Evolutionary conservation across 2,888 invertebrate species (phyloP).

Genomic region (Branchinecta sandiegonensis): DNA sequence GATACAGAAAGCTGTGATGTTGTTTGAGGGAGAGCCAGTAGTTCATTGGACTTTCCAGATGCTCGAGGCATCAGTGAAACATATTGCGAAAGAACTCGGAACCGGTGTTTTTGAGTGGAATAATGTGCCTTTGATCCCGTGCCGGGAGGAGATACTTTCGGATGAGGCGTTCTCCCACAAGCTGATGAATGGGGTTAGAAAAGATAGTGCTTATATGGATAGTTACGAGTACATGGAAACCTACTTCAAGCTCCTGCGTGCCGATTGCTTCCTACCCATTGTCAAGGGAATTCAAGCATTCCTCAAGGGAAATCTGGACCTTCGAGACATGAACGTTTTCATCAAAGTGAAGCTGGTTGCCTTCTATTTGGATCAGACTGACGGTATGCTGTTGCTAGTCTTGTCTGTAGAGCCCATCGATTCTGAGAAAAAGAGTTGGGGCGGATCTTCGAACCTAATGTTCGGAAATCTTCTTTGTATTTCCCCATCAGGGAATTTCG

Average conservation of each 20-base stretch:
- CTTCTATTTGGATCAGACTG: constrained; percentile 17
- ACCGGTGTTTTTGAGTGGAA: constrained; percentile 6
- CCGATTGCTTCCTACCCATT: constrained; percentile 18
- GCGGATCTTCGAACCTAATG: background rate
- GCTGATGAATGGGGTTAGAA: background rate
- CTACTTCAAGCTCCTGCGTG: constrained; percentile 18
- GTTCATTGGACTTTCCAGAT: background rate
- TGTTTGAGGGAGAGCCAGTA: background rate
- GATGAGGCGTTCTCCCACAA: background rate
- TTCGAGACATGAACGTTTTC: constrained; percentile 21
- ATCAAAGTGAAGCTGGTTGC: background rate
- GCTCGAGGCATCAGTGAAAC: background rate
- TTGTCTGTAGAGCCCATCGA: constrained; percentile 3
- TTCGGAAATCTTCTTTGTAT: constrained; percentile 19
- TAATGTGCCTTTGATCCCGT: constrained; percentile 3
- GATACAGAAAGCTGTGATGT: background rate
- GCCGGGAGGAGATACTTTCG: background rate
- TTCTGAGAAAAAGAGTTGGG: background rate
- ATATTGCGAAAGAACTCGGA: background rate
- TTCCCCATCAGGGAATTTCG: constrained; percentile 18
- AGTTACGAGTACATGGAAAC: constrained; percentile 21
- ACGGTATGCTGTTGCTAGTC: constrained; percentile 15
- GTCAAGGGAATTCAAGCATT: constrained; percentile 13
- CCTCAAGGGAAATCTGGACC: constrained; percentile 15
- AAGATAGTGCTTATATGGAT: constrained; percentile 1